These are phyloP conservation scores for Notocelia uddmanniana DNA, from an alignment of 2,888 invertebrate species.

Conservation along the genomic window DNA sequence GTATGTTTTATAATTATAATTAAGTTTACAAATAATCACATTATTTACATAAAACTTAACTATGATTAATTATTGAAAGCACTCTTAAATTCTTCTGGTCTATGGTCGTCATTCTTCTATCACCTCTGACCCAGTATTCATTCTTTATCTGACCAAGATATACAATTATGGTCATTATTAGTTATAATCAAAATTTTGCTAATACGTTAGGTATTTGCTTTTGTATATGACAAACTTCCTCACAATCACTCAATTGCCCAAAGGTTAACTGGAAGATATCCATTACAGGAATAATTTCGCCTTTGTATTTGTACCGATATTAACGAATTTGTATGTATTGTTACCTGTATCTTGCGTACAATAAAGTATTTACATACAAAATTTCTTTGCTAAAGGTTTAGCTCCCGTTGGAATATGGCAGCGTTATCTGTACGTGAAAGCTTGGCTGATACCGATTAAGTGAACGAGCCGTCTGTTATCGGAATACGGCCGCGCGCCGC, in stretches of 20 bases:
- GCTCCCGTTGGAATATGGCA: conserved; percentile 10
- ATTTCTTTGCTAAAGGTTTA: neutral
- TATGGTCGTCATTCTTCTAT: neutral
- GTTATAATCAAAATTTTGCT: neutral
- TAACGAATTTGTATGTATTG: too few species aligned
- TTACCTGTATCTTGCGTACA: too few species aligned
- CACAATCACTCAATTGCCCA: too few species aligned
- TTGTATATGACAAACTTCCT: neutral
- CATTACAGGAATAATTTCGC: too few species aligned
- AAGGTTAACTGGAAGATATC: too few species aligned
- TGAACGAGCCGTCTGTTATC: conserved; percentile 21
- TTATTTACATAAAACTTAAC: too few species aligned
- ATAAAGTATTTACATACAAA: too few species aligned
- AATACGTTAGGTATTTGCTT: neutral
- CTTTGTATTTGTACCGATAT: too few species aligned
- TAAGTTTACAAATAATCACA: too few species aligned
- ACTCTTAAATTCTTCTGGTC: neutral
- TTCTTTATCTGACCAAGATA: neutral
- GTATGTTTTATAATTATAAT: too few species aligned
- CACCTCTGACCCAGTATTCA: neutral
- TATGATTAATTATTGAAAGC: too few species aligned
- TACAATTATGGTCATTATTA: neutral
- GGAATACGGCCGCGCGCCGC: neutral
- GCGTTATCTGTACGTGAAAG: conserved; percentile 17
- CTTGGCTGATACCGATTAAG: conserved; percentile 19